These are phyloP conservation scores for Lepeophtheirus salmonis DNA, from an alignment of 1,140 invertebrate species.

Conservation along the genomic window DNA sequence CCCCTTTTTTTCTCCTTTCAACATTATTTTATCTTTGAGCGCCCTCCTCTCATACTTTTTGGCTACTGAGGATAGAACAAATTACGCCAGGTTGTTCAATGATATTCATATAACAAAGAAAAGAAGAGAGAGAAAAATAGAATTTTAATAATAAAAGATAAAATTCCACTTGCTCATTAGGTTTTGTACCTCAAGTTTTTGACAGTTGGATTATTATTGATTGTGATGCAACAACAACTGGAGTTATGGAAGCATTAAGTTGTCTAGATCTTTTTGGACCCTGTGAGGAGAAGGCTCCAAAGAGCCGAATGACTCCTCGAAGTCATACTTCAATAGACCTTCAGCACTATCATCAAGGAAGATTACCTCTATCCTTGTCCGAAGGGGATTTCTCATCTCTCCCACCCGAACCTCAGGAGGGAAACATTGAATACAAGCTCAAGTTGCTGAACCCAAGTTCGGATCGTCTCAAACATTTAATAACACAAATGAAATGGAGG, in stretches of 20 bases:
- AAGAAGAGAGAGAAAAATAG: too few species aligned
- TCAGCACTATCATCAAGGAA: not conserved
- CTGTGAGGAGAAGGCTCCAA: not conserved
- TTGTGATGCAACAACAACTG: too few species aligned
- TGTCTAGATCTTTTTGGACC: not conserved
- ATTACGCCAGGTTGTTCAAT: too few species aligned
- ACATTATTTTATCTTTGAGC: too few species aligned
- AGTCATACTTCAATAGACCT: not conserved
- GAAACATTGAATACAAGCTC: conserved; percentile 81
- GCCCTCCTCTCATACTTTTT: too few species aligned
- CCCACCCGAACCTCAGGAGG: conserved; percentile 70
- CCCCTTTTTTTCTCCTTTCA: too few species aligned
- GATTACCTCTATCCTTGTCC: not conserved
- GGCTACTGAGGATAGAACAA: too few species aligned
- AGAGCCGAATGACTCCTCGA: not conserved
- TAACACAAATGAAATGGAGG: conserved; percentile 80
- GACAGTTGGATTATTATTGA: too few species aligned
- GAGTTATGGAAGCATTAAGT: not conserved
- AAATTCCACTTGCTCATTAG: too few species aligned
- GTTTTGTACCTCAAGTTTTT: too few species aligned
- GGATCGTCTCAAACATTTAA: conserved; percentile 64
- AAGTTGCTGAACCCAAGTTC: conserved; percentile 64
- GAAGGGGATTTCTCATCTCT: conserved; percentile 27
- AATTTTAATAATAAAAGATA: too few species aligned
- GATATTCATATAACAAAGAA: too few species aligned